A percentile compares a stretch with the other conserved stretches of the same genome.
Conservation (phyloP, 1,140 invertebrate species). For the Drosophila tsacasi region DNA sequence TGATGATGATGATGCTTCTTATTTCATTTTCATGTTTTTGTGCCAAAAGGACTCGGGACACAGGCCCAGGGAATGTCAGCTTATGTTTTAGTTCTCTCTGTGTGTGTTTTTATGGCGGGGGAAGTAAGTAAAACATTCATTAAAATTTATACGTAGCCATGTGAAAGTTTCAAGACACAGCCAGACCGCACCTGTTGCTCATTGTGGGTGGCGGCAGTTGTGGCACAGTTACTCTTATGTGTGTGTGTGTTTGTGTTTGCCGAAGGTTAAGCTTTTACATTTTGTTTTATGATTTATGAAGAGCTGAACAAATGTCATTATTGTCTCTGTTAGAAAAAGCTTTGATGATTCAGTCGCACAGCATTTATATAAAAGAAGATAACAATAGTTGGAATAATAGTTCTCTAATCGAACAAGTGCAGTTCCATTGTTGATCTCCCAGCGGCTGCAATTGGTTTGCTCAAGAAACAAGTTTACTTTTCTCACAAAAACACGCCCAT, state of each 20-base stretch:
- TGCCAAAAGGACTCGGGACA: slow-evolving; percentile 57
- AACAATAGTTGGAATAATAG: slow-evolving; percentile 2
- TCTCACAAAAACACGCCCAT: background rate
- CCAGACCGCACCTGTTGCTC: slow-evolving; percentile 68
- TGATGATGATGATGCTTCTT: slow-evolving; percentile 35
- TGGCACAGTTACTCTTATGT: slow-evolving; percentile 33
- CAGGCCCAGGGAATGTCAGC: slow-evolving; percentile 28
- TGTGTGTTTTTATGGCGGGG: slow-evolving; percentile 44
- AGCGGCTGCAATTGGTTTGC: slow-evolving; percentile 26
- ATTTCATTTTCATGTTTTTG: slow-evolving; percentile 61
- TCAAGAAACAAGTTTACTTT: slow-evolving; percentile 9
- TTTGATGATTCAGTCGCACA: slow-evolving; percentile 32
- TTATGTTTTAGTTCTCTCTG: slow-evolving; percentile 51
- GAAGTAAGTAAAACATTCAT: slow-evolving; percentile 33
- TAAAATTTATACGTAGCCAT: slow-evolving; percentile 60
- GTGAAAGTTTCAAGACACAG: slow-evolving; percentile 60
- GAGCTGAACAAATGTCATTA: slow-evolving; percentile 29
- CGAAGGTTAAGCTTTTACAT: slow-evolving; percentile 61
- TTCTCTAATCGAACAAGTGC: slow-evolving; percentile 24
- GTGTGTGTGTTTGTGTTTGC: slow-evolving; percentile 11
- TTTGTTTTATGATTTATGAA: slow-evolving; percentile 41
- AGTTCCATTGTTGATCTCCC: slow-evolving; percentile 2
- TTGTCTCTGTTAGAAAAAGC: slow-evolving; percentile 17
- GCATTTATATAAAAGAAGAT: slow-evolving; percentile 4
- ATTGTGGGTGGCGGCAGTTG: slow-evolving; percentile 23